Evolutionary conservation across 2,797 vertebrate species (phyloP), one percentile per base, ranked within the genome.

Genomic region (Gallinago solitaria): DNA sequence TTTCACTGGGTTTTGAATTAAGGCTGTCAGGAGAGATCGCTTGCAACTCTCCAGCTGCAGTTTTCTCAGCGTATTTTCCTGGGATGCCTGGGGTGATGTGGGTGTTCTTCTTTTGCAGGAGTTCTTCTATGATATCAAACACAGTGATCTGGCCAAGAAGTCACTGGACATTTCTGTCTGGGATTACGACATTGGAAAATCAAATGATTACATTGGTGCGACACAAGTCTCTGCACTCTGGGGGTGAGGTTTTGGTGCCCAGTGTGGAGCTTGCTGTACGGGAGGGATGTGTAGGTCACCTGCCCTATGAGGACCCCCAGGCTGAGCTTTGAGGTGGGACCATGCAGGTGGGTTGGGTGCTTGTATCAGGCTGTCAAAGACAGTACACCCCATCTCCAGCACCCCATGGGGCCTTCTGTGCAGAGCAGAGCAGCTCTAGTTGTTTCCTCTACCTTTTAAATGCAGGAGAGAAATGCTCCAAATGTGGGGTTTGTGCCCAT

Each of bases 151-250:
- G 97, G 99, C 99, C 19, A 99, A 99, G 98, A 99, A 99, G 94
- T 98, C 98, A 0, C 98, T 99, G 97, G 99, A 99, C 79, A 98
- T 99, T 95, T 99, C 99, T 0, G 99, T 99, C 91, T 99, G 99
- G 99, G 99, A 99, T 98, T 99, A 99, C 0, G 99, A 99, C 85
- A 99, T 99, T 0, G 99, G 99, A 15, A 99, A 99, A 95, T 98
- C 98, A 39, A 99, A 99, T 1, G 99, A 99, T 94, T 99, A 99
- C 95, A 99, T 99, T 0, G 99, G 99, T 99, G 98, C 98, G 98
- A 96, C 35, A 68, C 8, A 4, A 19, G n/a, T 8, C 53, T 54
- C 51, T 23, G 21, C 4, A 11, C 68, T 80, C 28, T 2, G 56
- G 54, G 61, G 81, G 5, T 21, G 9, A 0, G 3, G 12, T 3